Base-by-base conservation (phyloP, 2,113 vertebrate genomes). In the Glaucidium brasilianum region DNA sequence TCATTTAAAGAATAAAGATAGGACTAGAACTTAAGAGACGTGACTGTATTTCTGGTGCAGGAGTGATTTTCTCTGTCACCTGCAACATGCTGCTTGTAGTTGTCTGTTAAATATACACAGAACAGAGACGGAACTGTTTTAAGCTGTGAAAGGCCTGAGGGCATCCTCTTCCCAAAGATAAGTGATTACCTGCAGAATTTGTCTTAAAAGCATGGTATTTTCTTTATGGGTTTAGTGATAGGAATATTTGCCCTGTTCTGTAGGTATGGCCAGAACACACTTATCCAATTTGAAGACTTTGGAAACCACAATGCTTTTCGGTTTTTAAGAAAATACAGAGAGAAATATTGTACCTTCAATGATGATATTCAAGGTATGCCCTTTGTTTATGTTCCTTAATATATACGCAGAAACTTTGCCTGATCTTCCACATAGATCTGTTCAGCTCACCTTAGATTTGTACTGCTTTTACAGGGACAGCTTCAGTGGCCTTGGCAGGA, bases 201-300 rank as follows among this genome's bases (percentile, higher is more conserved):
- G 20, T 16, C 55, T 83, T 66, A 10, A 71, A 83, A 55, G 14
- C 6, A 30, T 30, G 49, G 17, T 34, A 6, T 58, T 45, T 58
- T 58, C 41, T 49, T 43, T 9, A 4, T 20, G 25, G 11, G 18
- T 14, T 16, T 59, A 10, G 30, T 64, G 79, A 50, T 15, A 63
- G 52, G 10, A 80, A 5, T 29, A 2, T 71, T 86, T 86, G 20
- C 43, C 21, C 0, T 90, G 16, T 59, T 81, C 63, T 73, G 6
- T 62, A 99, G 98, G 93, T 98, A 99, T 0, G 99, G 99, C 53
- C 99, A 98, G 97, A 99, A 98, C 96, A 99, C 99, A 0, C 98
- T 99, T 29, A 99, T 99, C 96, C 99, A 99, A 45, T 99, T 99
- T 96, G 99, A 99, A 87, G 99, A 99, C 97, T 99, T 99, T 83